phyloP scores from a whole-genome alignment of 2,888 invertebrate species.

The Spisula solida region DNA sequence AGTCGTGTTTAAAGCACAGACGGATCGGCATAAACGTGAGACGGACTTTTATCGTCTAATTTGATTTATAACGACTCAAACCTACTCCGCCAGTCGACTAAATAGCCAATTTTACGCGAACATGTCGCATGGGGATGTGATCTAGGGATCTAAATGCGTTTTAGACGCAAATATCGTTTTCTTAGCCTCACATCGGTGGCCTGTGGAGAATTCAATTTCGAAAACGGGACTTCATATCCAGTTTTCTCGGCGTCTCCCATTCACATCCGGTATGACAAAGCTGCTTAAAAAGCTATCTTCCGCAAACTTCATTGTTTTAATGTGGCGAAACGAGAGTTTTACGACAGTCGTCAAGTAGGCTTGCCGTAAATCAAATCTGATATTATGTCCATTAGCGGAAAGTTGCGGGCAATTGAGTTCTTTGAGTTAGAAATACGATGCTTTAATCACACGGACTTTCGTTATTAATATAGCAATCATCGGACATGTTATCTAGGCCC shows the following conservation, averaged over 20 bases:
- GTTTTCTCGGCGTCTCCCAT: conserved; percentile 36
- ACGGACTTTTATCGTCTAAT: conserved; percentile 41
- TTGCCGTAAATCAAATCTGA: conserved; percentile 63
- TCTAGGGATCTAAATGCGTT: conserved; percentile 48
- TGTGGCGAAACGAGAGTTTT: conserved; percentile 68
- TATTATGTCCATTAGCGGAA: conserved; percentile 58
- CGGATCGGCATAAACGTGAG: conserved; percentile 42
- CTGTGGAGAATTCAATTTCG: conserved; percentile 55
- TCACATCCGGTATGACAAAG: conserved; percentile 54
- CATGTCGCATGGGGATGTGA: conserved; percentile 25
- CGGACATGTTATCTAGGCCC: conserved; percentile 41
- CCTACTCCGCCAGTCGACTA: conserved; percentile 32
- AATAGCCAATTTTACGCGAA: conserved; percentile 31
- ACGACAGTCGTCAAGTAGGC: conserved; percentile 48
- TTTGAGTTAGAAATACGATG: conserved; percentile 39
- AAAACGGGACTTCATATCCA: conserved; percentile 30
- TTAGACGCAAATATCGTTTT: conserved; percentile 53
- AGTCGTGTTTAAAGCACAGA: conserved; percentile 28
- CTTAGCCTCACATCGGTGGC: conserved; percentile 42
- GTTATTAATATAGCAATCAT: conserved; percentile 46
- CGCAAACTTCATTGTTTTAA: conserved; percentile 63
- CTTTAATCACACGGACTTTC: conserved; percentile 53
- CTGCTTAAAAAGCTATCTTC: conserved; percentile 63
- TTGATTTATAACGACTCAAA: conserved; percentile 58
- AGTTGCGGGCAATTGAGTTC: conserved; percentile 54